Evolutionary conservation across 2,888 invertebrate species (phyloP).

Genomic region (Callimorpha dominula): DNA sequence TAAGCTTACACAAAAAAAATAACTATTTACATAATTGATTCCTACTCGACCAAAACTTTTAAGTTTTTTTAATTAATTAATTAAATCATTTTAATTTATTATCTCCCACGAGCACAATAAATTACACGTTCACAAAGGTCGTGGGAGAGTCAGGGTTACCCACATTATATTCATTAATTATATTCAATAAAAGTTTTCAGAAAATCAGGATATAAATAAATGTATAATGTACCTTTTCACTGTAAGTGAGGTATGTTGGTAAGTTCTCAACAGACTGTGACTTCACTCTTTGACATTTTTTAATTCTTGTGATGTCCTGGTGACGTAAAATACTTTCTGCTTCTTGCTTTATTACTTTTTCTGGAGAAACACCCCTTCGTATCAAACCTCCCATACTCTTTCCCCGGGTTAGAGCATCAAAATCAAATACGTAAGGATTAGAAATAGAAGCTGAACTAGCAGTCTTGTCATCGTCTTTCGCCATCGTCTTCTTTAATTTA

Average conservation of each 20-base stretch:
- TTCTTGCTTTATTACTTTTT: conserved; percentile 73
- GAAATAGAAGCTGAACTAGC: conserved; percentile 84
- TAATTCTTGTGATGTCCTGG: conserved; percentile 60
- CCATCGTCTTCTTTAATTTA: conserved; percentile 49
- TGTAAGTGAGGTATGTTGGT: conserved; percentile 90
- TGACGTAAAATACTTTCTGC: conserved; percentile 68
- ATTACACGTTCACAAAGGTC: background rate
- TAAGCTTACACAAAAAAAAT: conserved; percentile 1
- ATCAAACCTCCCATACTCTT: conserved; percentile 74
- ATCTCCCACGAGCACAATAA: background rate
- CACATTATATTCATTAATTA: background rate
- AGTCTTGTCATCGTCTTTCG: conserved; percentile 68
- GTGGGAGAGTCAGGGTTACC: background rate
- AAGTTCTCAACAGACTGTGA: conserved; percentile 90
- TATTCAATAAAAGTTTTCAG: background rate
- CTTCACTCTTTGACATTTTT: conserved; percentile 56
- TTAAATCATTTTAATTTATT: conserved; percentile 6
- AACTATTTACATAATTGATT: conserved; percentile 15
- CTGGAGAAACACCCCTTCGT: conserved; percentile 66
- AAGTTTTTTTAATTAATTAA: too few species aligned
- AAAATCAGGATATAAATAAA: conserved; percentile 5
- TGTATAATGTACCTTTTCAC: conserved; percentile 86
- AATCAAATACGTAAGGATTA: conserved; percentile 77
- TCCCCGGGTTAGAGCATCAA: conserved; percentile 67
- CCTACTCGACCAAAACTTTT: background rate